phyloP scores from a whole-genome alignment of 2,797 vertebrate species.

The Microctenopoma lineatum region DNA sequence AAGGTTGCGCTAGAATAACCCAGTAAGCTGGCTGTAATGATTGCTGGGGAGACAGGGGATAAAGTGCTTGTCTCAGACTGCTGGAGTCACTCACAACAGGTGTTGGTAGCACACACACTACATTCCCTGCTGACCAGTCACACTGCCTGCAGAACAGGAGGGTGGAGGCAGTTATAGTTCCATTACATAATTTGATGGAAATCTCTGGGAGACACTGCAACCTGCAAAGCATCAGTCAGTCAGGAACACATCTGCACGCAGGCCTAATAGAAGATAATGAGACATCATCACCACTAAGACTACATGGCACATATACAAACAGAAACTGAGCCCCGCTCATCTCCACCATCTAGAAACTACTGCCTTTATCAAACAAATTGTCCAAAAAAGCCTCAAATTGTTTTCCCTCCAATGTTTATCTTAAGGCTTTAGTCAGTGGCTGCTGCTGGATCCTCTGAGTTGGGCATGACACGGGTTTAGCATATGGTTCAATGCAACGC shows the following conservation, averaged over 20 bases:
- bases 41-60: constrained; percentile 81
- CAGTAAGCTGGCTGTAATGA: constrained; percentile 81
- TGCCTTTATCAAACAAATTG: constrained; percentile 74
- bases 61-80: constrained; percentile 76
- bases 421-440: constrained; percentile 80
- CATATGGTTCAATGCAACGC: constrained; percentile 82
- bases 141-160: constrained; percentile 14
- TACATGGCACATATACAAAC: constrained; percentile 59
- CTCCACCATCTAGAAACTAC: constrained; percentile 65
- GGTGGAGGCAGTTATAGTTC: constrained; percentile 52
- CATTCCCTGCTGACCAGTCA: constrained; percentile 61
- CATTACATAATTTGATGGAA: constrained; percentile 53
- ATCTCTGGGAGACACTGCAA: constrained; percentile 55
- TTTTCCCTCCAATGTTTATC: constrained; percentile 79
- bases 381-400: constrained; percentile 79
- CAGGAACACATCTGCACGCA: constrained; percentile 60
- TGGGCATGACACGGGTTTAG: constrained; percentile 80
- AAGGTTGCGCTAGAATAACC: constrained; percentile 80
- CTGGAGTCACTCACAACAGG: constrained; percentile 75
- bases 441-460: constrained; percentile 66
- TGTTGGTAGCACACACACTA: constrained; percentile 62
- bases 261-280: constrained; percentile 75
- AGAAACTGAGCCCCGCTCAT: constrained; percentile 60
- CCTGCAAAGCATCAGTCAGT: constrained; percentile 62
- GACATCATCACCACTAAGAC: constrained; percentile 64